Percentiles rank a stretch among this genome's conserved stretches.
These are phyloP conservation scores for Opisthograptis luteolata DNA, from an alignment of 2,888 invertebrate species.

Conservation along the genomic window DNA sequence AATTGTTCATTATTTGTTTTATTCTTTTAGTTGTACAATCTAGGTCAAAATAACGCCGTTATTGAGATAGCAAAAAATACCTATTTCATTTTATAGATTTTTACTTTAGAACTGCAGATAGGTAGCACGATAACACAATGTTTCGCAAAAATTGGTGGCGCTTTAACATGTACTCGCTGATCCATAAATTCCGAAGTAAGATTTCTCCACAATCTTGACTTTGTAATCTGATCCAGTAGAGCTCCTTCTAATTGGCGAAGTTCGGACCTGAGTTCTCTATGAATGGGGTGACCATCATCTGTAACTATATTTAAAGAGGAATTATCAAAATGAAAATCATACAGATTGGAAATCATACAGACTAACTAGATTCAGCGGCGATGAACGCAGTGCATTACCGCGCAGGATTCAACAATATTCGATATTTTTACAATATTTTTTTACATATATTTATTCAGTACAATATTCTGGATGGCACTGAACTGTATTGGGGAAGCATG, in stretches of 20 bases:
- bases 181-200: constrained; percentile 12
- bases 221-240: constrained; percentile 42
- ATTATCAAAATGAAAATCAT: too few relatives aligned
- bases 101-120: background rate
- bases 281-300: constrained; percentile 4
- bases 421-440: too few relatives aligned
- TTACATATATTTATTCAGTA: too few relatives aligned
- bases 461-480: too few relatives aligned
- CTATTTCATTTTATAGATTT: too few relatives aligned
- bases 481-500: too few relatives aligned
- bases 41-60: constrained; percentile 4
- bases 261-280: constrained; percentile 7
- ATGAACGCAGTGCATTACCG: too few relatives aligned
- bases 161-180: constrained; percentile 3
- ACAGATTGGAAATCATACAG: too few relatives aligned
- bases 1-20: constrained; percentile 3
- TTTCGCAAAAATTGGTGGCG: constrained; percentile 13
- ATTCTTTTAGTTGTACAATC: constrained; percentile 2
- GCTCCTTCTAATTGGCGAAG: constrained; percentile 40
- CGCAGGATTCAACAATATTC: too few relatives aligned
- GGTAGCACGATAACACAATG: background rate
- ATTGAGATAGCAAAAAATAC: background rate
- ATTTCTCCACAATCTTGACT: constrained; percentile 41
- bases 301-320: too few relatives aligned
- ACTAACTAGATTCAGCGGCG: too few relatives aligned